Conservation (phyloP, 2,888 invertebrate species). For the Cordilura impudica region DNA sequence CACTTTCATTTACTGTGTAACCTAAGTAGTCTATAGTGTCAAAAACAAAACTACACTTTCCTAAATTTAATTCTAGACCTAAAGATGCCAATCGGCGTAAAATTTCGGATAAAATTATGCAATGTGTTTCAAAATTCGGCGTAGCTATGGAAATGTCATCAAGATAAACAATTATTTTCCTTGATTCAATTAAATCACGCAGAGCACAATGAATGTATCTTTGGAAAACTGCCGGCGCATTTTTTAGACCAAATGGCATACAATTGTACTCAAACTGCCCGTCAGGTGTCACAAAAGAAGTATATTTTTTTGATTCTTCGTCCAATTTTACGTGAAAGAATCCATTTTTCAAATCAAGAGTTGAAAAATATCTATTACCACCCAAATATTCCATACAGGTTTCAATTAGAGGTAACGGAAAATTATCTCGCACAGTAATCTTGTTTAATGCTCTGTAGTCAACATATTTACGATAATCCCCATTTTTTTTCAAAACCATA, state of each 20-base stretch:
- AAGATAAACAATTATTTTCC: no score
- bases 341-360: constrained; percentile 27
- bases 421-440: constrained; percentile 12
- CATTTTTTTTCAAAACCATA: neutral
- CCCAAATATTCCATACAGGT: neutral
- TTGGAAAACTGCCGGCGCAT: constrained; percentile 31
- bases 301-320: constrained; percentile 23
- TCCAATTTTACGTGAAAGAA: constrained; percentile 28
- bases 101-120: neutral
- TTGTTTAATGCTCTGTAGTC: constrained; percentile 24
- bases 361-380: constrained; percentile 4
- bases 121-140: no score
- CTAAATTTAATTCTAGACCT: constrained; percentile 18
- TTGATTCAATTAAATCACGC: no score
- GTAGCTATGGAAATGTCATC: no score
- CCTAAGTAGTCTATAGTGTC: constrained; percentile 18
- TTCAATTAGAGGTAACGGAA: constrained; percentile 24
- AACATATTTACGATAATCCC: constrained; percentile 36
- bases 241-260: constrained; percentile 34
- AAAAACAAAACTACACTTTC: constrained; percentile 64
- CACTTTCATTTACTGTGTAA: constrained; percentile 4
- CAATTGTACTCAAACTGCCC: constrained; percentile 35
- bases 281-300: constrained; percentile 32
- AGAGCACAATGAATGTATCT: no score
- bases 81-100: neutral